Conservation (phyloP, 1,140 invertebrate genomes). For the Acromyrmex heyeri region DNA sequence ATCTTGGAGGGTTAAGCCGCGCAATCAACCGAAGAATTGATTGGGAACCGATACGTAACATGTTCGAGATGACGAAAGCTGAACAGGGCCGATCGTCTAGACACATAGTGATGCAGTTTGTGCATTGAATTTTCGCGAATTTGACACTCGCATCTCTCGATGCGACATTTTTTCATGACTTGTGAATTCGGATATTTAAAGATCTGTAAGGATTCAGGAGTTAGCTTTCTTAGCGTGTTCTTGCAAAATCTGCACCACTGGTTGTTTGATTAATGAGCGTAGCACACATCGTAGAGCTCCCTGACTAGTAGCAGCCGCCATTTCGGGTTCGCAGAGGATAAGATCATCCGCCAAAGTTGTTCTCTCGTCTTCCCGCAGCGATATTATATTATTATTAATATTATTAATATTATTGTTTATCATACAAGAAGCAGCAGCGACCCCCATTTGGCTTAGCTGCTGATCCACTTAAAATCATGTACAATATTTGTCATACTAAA, state of each 20-base stretch:
- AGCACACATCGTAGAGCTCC: slow-evolving; percentile 32
- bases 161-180: background rate
- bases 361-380: slow-evolving; percentile 56
- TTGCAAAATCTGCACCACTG: slow-evolving; percentile 49
- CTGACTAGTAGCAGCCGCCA: slow-evolving; percentile 28
- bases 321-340: slow-evolving; percentile 44
- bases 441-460: slow-evolving; percentile 40
- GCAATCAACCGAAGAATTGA: slow-evolving; percentile 56
- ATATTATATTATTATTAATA: slow-evolving; percentile 51
- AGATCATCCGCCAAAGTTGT: slow-evolving; percentile 53
- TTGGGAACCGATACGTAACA: slow-evolving; percentile 47
- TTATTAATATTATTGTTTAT: slow-evolving; percentile 52
- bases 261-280: slow-evolving; percentile 38
- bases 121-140: slow-evolving; percentile 14
- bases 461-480: slow-evolving; percentile 73
- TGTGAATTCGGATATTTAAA: slow-evolving; percentile 10
- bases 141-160: background rate
- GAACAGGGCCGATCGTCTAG: slow-evolving; percentile 10
- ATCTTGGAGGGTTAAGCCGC: slow-evolving; percentile 57
- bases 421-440: slow-evolving; percentile 34
- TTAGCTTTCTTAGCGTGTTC: background rate
- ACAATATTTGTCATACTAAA: slow-evolving; percentile 73
- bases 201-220: background rate
- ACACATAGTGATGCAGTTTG: slow-evolving; percentile 32
- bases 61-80: slow-evolving; percentile 58